These are phyloP conservation scores for Centropus bengalensis DNA, from an alignment of 2,113 vertebrate species.

Conservation along the genomic window DNA sequence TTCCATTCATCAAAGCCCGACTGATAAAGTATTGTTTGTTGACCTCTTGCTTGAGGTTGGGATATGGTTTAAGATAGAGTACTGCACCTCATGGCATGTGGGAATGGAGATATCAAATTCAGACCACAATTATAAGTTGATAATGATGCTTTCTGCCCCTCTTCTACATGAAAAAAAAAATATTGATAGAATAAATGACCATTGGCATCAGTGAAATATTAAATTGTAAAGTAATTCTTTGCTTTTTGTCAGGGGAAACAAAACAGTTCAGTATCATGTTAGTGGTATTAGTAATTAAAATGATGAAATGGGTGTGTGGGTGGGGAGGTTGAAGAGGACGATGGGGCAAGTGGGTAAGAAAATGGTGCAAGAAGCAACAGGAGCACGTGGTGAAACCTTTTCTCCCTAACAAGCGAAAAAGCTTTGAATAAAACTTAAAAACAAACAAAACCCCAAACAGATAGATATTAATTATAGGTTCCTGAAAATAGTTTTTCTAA, in stretches of 20 bases:
- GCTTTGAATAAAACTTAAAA: not conserved
- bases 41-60: not conserved
- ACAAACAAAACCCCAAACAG: not conserved
- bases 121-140: not conserved
- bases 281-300: not conserved
- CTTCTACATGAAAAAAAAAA: not conserved
- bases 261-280: conserved; percentile 14
- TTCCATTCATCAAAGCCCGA: not conserved
- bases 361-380: not conserved
- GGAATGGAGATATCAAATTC: not conserved
- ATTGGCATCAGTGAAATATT: conserved; percentile 21
- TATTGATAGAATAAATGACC: not conserved
- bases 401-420: not conserved
- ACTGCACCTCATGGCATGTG: not conserved
- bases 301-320: conserved; percentile 41
- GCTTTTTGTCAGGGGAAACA: not conserved
- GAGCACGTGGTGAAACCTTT: not conserved
- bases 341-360: not conserved
- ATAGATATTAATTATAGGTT: not conserved
- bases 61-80: not conserved
- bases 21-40: not conserved
- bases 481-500: not conserved
- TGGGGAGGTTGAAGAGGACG: conserved; percentile 48
- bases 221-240: not conserved
- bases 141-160: conserved; percentile 15